Conservation (phyloP, 2,888 invertebrate species). For the Pasiphila rectangulata region DNA sequence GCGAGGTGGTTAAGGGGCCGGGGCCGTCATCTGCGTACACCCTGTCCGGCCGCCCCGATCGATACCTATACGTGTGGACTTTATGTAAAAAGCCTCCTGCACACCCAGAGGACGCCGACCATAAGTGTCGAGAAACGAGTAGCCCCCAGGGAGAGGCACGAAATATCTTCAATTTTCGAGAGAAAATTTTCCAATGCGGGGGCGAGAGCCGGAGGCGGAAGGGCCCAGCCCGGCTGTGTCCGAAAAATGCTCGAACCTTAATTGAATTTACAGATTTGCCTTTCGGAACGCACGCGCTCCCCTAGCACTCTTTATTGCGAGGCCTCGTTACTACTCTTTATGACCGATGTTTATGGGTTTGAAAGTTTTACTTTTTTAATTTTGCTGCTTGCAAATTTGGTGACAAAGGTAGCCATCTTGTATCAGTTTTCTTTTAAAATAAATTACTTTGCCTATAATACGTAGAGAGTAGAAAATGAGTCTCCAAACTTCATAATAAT, state of each 20-base stretch:
- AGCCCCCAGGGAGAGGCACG: slow-evolving; percentile 77
- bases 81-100: slow-evolving; percentile 81
- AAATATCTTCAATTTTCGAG: slow-evolving; percentile 81
- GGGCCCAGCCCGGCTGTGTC: slow-evolving; percentile 73
- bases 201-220: slow-evolving; percentile 75
- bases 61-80: slow-evolving; percentile 81
- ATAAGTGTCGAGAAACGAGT: slow-evolving; percentile 80
- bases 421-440: too few species aligned
- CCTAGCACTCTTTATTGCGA: slow-evolving; percentile 60
- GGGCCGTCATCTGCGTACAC: slow-evolving; percentile 80
- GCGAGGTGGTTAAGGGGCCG: slow-evolving; percentile 52
- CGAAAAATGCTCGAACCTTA: slow-evolving; percentile 77
- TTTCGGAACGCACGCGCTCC: slow-evolving; percentile 67
- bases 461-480: too few species aligned
- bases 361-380: slow-evolving; percentile 47
- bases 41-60: slow-evolving; percentile 79
- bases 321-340: slow-evolving; percentile 63
- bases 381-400: slow-evolving; percentile 16
- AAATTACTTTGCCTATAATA: too few species aligned
- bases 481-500: too few species aligned
- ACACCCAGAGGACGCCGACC: slow-evolving; percentile 78
- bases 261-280: slow-evolving; percentile 80
- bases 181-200: slow-evolving; percentile 80
- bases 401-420: too few species aligned
- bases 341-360: slow-evolving; percentile 44